These are phyloP conservation scores for Danio rerio DNA, from an alignment of 2,113 vertebrate species.

Conservation along the genomic window DNA sequence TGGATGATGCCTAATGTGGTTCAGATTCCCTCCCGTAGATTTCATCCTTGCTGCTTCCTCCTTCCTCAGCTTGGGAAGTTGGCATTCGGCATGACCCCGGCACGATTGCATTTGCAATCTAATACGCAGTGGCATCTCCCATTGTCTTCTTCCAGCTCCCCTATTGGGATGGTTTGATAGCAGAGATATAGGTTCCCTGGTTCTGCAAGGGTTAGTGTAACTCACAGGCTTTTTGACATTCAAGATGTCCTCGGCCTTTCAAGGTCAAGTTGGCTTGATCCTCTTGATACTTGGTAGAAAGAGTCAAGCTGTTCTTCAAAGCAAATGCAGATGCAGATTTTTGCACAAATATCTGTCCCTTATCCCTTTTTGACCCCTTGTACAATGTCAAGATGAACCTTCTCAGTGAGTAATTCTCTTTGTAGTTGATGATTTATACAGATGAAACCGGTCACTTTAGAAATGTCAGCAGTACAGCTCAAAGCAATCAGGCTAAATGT, in stretches of 20 bases:
- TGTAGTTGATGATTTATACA: constrained; percentile 15
- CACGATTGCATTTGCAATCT: constrained; percentile 49
- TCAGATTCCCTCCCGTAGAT: constrained; percentile 11
- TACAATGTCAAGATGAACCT: neutral
- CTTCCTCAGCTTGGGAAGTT: constrained; percentile 1
- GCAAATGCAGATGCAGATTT: neutral
- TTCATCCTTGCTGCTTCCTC: neutral
- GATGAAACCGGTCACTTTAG: neutral
- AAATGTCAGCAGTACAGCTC: constrained; percentile 13
- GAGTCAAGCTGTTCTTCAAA: constrained; percentile 3
- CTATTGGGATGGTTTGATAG: constrained; percentile 13
- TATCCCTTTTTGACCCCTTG: neutral
- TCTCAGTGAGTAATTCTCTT: constrained; percentile 7
- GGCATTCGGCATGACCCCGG: neutral
- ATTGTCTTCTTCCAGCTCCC: constrained; percentile 2
- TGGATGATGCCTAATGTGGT: constrained; percentile 17
- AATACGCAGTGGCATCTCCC: constrained; percentile 25
- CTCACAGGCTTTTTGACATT: neutral
- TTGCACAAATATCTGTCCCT: neutral
- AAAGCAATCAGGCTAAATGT: constrained; percentile 25
- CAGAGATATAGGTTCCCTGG: constrained; percentile 3
- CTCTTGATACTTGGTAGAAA: neutral
- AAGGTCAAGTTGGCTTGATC: constrained; percentile 20
- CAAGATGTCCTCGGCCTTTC: neutral
- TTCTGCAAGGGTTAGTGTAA: neutral